Percentiles rank a stretch among this genome's conserved stretches.
phyloP scores from a whole-genome alignment of 2,113 vertebrate species.

The Apistogramma diplotaenia region DNA sequence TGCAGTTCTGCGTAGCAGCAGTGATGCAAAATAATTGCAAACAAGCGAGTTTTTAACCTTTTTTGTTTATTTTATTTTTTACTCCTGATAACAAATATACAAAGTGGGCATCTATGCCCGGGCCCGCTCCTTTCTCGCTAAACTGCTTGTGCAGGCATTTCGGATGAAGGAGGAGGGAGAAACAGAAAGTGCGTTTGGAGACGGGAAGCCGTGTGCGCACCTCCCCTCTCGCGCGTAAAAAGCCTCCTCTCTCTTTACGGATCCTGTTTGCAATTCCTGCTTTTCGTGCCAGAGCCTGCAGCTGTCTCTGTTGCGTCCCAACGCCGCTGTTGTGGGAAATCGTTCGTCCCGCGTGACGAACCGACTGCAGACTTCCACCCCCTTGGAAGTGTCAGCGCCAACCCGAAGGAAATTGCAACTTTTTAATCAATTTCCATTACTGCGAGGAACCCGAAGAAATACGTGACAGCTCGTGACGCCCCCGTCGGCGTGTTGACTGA shows the following conservation, averaged over 20 bases:
- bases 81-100: neutral
- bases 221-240: conserved; percentile 44
- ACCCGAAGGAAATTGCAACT: conserved; percentile 39
- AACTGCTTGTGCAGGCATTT: neutral
- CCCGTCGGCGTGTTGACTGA: conserved; percentile 11
- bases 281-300: conserved; percentile 68
- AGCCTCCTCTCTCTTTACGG: conserved; percentile 34
- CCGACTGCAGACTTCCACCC: neutral
- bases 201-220: conserved; percentile 39
- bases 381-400: neutral
- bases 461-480: conserved; percentile 36
- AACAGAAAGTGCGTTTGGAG: conserved; percentile 21
- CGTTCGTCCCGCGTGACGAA: conserved; percentile 21
- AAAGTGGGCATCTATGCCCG: too few species aligned
- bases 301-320: conserved; percentile 63
- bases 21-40: neutral
- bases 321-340: conserved; percentile 20
- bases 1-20: neutral
- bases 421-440: conserved; percentile 25
- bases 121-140: neutral
- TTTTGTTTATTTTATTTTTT: too few species aligned
- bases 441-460: neutral
- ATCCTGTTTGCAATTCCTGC: conserved; percentile 45
- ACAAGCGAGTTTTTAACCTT: neutral
- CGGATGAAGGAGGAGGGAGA: conserved; percentile 11